Evolutionary conservation across 1,140 invertebrate genomes (phyloP), one percentile per base, ranked within the genome.

Genomic region (Zaprionus davidi): DNA sequence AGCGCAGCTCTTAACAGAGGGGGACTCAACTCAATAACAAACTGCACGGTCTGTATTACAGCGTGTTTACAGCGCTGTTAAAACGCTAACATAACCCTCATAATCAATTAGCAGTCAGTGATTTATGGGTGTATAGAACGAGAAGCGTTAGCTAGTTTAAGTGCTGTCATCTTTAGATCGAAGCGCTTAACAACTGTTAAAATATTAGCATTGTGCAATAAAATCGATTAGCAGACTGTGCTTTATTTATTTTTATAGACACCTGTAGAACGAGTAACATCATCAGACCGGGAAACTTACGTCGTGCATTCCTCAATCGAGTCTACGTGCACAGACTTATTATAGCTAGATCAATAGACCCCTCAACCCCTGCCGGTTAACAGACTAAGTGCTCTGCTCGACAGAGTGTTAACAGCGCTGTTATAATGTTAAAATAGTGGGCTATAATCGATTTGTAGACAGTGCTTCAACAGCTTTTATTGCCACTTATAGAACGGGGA

Each of bases 401-500:
- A 51, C 46, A 12, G 11, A 2, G 11, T 20, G 11, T 13, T 51
- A 51, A 51, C 46, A 51, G 46, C 46, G 46, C 46, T 51, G 46
- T 24, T 51, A 51, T 2, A 22, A 51, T 5, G 20, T 24, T 51
- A 51, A 24, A 20, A 51, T 51, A 13, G 20, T 24, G 12, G 9
- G 22, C 20, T 5, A 17, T 24, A 24, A 24, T 20, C 44, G 17
- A 49, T 49, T 49, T 9, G 20, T 20, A 9, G 44, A 22, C 11
- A 12, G 11, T 13, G 9, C 46, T 51, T 2, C 20, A 5, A 24
- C 20, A 5, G 20, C 0, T 46, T 7, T 46, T 22, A 24, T 24
- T 13, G 46, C 3, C 20, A n/a, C 24, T 38, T 26, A 17, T 49
- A 24, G 67, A 59, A 53, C 31, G 20, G 53, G n/a, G 38, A 58